These are phyloP conservation scores for Arrhamphus sclerolepis DNA, from an alignment of 2,797 vertebrate genomes.

Conservation along the genomic window DNA sequence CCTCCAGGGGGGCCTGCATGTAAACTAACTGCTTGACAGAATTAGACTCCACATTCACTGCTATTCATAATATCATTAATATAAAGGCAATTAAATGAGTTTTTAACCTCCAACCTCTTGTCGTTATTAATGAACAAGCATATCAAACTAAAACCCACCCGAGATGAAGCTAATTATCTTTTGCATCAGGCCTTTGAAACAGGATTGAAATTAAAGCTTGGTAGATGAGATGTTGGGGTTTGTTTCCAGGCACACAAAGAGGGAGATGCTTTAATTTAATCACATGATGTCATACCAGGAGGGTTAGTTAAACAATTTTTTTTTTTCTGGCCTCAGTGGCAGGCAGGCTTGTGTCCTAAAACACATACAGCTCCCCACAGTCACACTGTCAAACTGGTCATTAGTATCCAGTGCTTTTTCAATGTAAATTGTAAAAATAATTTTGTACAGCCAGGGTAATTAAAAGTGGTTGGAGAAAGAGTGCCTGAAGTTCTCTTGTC, in stretches of 20 bases:
- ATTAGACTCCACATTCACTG: conserved; percentile 90
- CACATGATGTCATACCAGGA: conserved; percentile 90
- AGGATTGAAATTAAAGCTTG: conserved; percentile 97
- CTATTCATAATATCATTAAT: conserved; percentile 99
- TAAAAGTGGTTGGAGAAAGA: conserved; percentile 32
- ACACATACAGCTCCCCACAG: conserved; percentile 64
- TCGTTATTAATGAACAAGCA: conserved; percentile 98
- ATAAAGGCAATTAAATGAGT: conserved; percentile 99
- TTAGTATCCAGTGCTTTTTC: conserved; percentile 68
- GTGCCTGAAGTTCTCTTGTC: conserved; percentile 56
- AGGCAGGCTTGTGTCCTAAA: conserved; percentile 84
- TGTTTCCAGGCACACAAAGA: conserved; percentile 89
- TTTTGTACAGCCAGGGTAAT: conserved; percentile 48
- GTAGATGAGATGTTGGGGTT: conserved; percentile 93
- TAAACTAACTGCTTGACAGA: conserved; percentile 94
- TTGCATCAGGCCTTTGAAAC: conserved; percentile 90
- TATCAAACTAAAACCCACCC: conserved; percentile 84
- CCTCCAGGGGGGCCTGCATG: conserved; percentile 90
- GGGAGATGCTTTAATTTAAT: conserved; percentile 93
- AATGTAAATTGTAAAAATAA: conserved; percentile 34
- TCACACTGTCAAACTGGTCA: conserved; percentile 80
- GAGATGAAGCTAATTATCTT: conserved; percentile 97
- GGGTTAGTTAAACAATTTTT: conserved; percentile 95
- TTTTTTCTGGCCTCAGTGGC: conserved; percentile 82
- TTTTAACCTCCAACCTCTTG: conserved; percentile 99